phyloP scores from a whole-genome alignment of 1,140 invertebrate genomes.

The Acromyrmex heyeri region DNA sequence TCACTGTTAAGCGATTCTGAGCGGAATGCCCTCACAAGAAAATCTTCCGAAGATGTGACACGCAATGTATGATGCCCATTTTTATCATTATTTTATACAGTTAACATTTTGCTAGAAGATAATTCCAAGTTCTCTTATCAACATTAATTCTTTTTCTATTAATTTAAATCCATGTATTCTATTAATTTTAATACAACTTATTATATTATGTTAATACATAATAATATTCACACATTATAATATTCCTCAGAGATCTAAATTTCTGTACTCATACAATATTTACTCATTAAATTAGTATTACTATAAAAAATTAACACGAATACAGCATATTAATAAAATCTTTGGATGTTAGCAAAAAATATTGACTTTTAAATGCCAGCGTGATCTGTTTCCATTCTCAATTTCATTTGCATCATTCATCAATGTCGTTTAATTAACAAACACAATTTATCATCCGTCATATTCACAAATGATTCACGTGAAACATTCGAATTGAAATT shows the following conservation, averaged over 20 bases:
- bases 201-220: no score
- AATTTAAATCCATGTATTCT: not conserved
- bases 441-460: not conserved
- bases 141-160: not conserved
- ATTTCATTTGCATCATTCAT: not conserved
- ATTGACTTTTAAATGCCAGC: not conserved
- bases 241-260: no score
- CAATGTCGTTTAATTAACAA: not conserved
- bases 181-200: no score
- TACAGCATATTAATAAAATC: no score
- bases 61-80: not conserved
- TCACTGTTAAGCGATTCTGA: slow-evolving; percentile 38
- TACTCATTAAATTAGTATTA: no score
- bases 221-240: no score
- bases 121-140: not conserved
- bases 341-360: not conserved
- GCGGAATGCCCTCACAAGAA: slow-evolving; percentile 30
- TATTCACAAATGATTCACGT: not conserved
- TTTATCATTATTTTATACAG: not conserved
- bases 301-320: no score
- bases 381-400: not conserved
- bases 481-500: not conserved
- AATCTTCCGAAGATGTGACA: not conserved
- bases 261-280: no score
- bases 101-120: not conserved